phyloP scores from a whole-genome alignment of 2,113 vertebrate species.

The Melanostigma gelatinosum region DNA sequence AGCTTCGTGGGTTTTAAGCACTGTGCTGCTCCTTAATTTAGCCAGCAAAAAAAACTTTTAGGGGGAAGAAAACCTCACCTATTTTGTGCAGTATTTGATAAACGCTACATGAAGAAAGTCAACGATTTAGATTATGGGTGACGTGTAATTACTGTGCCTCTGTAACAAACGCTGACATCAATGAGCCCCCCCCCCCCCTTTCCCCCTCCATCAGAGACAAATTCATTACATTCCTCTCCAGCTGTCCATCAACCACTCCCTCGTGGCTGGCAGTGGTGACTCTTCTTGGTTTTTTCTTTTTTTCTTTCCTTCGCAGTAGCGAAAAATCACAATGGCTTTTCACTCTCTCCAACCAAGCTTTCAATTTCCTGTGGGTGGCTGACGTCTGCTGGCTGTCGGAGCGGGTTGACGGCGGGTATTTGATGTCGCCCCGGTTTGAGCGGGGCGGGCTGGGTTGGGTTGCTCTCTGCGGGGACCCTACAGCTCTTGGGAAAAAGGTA shows the following conservation, averaged over 20 bases:
- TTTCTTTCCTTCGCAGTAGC: conserved; percentile 12
- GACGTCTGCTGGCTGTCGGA: conserved; percentile 58
- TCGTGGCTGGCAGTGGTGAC: conserved; percentile 29
- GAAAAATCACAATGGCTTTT: conserved; percentile 50
- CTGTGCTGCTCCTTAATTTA: not conserved
- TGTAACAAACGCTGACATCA: conserved; percentile 40
- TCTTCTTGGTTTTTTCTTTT: conserved; percentile 9
- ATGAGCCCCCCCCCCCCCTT: not conserved
- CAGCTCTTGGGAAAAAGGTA: conserved; percentile 57
- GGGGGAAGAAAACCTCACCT: not conserved
- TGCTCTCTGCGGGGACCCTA: conserved; percentile 47
- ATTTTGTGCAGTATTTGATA: not conserved
- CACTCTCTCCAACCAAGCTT: conserved; percentile 38
- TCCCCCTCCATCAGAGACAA: conserved; percentile 15
- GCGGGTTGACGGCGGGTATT: conserved; percentile 41
- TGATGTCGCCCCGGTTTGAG: conserved; percentile 55
- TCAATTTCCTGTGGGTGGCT: conserved; percentile 71
- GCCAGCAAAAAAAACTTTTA: not conserved
- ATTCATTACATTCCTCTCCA: conserved; percentile 56
- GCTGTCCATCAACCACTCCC: conserved; percentile 56
- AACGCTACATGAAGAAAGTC: conserved; percentile 2
- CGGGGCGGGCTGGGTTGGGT: conserved; percentile 4
- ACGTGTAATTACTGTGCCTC: not conserved
- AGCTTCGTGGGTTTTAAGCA: too few relatives aligned
- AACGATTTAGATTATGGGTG: not conserved